Conservation (phyloP, 2,797 vertebrate species). For the Sylvilagus floridanus region DNA sequence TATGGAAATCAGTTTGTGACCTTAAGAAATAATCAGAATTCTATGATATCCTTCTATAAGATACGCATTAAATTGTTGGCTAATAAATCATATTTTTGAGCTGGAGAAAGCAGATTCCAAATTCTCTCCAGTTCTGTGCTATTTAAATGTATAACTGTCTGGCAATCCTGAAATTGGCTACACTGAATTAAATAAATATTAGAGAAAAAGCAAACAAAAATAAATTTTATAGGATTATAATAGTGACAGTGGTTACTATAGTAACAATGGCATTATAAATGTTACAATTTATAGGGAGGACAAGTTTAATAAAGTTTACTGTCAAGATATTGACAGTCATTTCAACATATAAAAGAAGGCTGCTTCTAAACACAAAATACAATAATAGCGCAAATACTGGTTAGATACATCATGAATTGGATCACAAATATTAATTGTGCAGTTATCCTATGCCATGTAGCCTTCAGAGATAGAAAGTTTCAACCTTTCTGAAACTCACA, state of each 20-base stretch:
- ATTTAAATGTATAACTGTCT: neutral
- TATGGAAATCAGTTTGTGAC: neutral
- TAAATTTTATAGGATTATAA: conserved; percentile 4
- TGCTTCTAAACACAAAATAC: conserved; percentile 7
- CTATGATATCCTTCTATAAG: conserved; percentile 7
- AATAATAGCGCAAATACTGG: neutral
- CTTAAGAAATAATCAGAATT: neutral
- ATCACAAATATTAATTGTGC: conserved; percentile 32
- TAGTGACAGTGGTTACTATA: conserved; percentile 23
- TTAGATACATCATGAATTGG: neutral
- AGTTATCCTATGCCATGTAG: neutral
- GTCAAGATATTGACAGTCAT: neutral
- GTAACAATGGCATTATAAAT: conserved; percentile 31
- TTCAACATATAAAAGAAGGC: neutral
- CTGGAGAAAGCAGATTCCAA: neutral
- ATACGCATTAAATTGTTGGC: conserved; percentile 19
- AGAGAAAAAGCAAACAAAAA: conserved; percentile 29
- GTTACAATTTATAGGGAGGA: conserved; percentile 16
- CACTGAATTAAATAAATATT: conserved; percentile 11
- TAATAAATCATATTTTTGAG: neutral
- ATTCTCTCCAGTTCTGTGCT: neutral
- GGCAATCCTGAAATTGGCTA: conserved; percentile 43
- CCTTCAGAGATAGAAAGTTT: neutral
- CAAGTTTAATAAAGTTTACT: conserved; percentile 41
- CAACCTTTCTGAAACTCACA: neutral